phyloP scores from a whole-genome alignment of 2,113 vertebrate genomes.

The Boleophthalmus pectinirostris region DNA sequence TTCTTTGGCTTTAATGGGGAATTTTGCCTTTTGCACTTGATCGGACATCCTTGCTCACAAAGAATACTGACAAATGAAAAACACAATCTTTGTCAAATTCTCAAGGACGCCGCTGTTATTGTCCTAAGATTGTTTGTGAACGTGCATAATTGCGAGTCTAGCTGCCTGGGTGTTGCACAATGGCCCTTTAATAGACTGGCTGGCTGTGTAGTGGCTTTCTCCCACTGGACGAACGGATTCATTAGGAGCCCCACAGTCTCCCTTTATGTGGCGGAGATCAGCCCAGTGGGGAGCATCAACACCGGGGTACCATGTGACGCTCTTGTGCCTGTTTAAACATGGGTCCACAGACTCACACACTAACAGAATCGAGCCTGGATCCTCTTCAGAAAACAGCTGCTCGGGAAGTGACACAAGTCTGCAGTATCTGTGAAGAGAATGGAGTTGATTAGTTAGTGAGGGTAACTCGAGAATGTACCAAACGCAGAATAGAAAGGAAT shows the following conservation, averaged over 20 bases:
- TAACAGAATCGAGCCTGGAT: constrained; percentile 57
- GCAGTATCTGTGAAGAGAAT: constrained; percentile 53
- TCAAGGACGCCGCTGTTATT: background rate
- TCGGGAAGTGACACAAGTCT: constrained; percentile 59
- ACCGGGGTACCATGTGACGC: constrained; percentile 55
- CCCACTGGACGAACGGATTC: constrained; percentile 69
- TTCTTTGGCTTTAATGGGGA: background rate
- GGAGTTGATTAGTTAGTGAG: constrained; percentile 62
- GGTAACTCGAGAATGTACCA: constrained; percentile 15
- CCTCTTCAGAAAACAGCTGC: constrained; percentile 60
- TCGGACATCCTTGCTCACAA: background rate
- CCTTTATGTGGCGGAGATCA: constrained; percentile 64
- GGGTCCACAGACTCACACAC: constrained; percentile 49
- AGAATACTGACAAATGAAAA: background rate
- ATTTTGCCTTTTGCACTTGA: background rate
- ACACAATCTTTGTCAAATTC: background rate
- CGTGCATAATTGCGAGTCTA: background rate
- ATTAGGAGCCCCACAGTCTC: constrained; percentile 63
- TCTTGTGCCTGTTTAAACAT: constrained; percentile 69
- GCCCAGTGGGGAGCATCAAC: constrained; percentile 69
- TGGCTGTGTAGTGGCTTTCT: constrained; percentile 56
- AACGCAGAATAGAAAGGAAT: background rate
- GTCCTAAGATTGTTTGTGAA: constrained; percentile 9
- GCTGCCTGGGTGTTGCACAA: background rate
- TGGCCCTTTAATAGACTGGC: constrained; percentile 37